Evolutionary conservation across 2,888 invertebrate species (phyloP).

Genomic region (Tiphia femorata): DNA sequence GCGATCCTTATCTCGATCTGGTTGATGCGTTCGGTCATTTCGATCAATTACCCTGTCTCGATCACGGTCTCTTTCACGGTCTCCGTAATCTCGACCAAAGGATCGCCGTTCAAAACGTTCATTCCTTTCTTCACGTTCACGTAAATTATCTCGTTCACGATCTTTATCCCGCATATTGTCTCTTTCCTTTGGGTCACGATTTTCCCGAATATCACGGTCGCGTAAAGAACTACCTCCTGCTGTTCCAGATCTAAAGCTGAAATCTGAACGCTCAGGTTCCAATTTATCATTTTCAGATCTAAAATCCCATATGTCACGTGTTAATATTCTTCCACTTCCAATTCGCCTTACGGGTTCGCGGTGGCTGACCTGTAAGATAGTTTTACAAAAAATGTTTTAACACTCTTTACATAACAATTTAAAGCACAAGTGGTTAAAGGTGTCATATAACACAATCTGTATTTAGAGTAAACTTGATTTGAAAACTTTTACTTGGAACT

Average conservation of each 20-base stretch:
- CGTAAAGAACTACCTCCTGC: slow-evolving; percentile 44
- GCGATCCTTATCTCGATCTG: slow-evolving; percentile 70
- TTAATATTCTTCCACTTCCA: slow-evolving; percentile 87
- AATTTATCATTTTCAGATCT: slow-evolving; percentile 63
- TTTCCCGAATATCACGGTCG: slow-evolving; percentile 55
- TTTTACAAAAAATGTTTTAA: neutral
- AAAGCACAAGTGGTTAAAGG: too few species aligned
- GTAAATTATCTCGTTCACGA: slow-evolving; percentile 61
- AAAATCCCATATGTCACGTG: slow-evolving; percentile 76
- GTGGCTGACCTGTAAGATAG: slow-evolving; percentile 60
- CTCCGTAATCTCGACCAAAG: slow-evolving; percentile 73
- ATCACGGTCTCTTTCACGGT: slow-evolving; percentile 59
- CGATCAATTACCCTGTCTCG: slow-evolving; percentile 57
- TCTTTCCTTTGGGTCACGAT: slow-evolving; percentile 43
- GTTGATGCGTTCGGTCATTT: slow-evolving; percentile 54
- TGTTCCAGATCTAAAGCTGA: slow-evolving; percentile 57
- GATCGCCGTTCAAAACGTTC: slow-evolving; percentile 70
- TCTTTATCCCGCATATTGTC: slow-evolving; percentile 60
- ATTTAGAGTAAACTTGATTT: too few species aligned
- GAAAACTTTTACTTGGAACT: neutral
- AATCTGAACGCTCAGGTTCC: slow-evolving; percentile 62
- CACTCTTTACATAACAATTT: slow-evolving; percentile 13
- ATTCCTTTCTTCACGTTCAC: slow-evolving; percentile 50
- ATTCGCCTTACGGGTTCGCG: slow-evolving; percentile 75
- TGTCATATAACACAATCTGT: too few species aligned